Conservation (phyloP, 2,797 vertebrate species). For the Chrosomus eos region DNA sequence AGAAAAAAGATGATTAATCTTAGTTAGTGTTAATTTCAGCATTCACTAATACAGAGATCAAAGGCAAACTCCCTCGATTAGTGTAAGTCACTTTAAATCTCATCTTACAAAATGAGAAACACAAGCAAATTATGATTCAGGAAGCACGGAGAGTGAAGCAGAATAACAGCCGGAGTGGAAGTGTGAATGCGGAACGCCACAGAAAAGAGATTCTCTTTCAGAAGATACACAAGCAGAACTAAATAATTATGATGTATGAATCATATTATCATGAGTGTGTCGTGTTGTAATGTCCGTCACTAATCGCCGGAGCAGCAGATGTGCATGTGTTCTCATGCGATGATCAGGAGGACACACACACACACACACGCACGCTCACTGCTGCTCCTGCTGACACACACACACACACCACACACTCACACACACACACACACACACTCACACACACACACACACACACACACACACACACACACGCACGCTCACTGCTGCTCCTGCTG, state of each 20-base stretch:
- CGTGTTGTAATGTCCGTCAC: background rate
- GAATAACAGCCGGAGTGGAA: slow-evolving; percentile 2
- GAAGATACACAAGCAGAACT: background rate
- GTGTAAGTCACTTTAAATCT: background rate
- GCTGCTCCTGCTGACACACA: too few species aligned
- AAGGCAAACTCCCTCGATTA: too few species aligned
- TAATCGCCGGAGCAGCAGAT: background rate
- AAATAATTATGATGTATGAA: background rate
- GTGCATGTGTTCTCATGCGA: background rate
- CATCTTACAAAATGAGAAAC: background rate
- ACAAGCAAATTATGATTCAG: background rate
- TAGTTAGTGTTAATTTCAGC: too few species aligned
- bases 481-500: too few species aligned
- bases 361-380: too few species aligned
- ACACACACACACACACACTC: too few species aligned
- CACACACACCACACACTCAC: too few species aligned
- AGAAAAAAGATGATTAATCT: too few species aligned
- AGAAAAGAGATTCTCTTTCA: slow-evolving; percentile 1
- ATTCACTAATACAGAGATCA: too few species aligned
- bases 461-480: too few species aligned
- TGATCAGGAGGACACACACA: background rate
- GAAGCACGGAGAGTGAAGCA: slow-evolving; percentile 10
- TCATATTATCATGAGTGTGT: background rate
- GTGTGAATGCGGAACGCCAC: background rate
- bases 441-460: too few species aligned